phyloP scores from a whole-genome alignment of 2,113 vertebrate species.

The Myotis brandtii region DNA sequence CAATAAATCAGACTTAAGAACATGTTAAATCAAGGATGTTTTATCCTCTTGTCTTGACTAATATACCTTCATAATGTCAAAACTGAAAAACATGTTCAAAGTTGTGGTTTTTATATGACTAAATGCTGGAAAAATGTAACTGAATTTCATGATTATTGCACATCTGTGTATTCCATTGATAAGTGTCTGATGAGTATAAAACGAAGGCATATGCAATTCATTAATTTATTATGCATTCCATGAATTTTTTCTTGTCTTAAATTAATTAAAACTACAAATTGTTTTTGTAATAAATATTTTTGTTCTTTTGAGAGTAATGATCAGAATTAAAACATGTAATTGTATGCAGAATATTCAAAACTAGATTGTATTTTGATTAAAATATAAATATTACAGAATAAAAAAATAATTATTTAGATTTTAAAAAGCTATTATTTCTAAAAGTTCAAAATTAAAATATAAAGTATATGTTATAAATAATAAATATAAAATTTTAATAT shows the following conservation, averaged over 20 bases:
- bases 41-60: constrained; percentile 30
- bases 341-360: background rate
- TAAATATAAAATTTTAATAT: background rate
- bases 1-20: background rate
- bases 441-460: constrained; percentile 10
- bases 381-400: background rate
- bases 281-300: background rate
- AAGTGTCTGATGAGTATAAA: background rate
- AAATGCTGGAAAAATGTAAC: constrained; percentile 4
- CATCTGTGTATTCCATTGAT: background rate
- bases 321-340: background rate
- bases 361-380: background rate
- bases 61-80: constrained; percentile 14
- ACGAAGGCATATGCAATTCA: background rate
- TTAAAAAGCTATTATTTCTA: background rate
- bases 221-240: no score
- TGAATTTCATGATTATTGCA: background rate
- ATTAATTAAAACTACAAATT: background rate
- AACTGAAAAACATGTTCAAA: background rate
- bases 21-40: constrained; percentile 20
- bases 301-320: background rate
- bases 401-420: background rate
- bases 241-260: background rate
- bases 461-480: background rate
- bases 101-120: background rate